A percentile compares a stretch with the other conserved stretches of the same genome.
Conservation (phyloP, 2,888 invertebrate species). For the Cancer borealis region DNA sequence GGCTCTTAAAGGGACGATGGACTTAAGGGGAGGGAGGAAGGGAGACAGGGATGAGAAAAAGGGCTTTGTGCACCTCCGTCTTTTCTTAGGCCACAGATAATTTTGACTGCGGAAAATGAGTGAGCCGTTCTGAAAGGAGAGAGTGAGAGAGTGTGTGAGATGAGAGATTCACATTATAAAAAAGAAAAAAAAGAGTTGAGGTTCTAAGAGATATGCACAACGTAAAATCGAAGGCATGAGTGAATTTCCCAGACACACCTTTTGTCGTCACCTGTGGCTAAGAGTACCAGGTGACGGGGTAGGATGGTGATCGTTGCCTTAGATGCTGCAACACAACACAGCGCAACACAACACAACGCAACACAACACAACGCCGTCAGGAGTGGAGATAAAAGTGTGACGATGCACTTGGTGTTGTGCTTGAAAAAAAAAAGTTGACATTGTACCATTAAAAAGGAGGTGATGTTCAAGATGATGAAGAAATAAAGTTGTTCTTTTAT, state of each 20-base stretch:
- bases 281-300: background rate
- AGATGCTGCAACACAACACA: background rate
- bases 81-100: constrained; percentile 3
- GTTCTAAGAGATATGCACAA: background rate
- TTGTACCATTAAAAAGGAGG: background rate
- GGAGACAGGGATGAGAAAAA: background rate
- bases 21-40: background rate
- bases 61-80: background rate
- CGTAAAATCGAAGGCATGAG: constrained; percentile 1
- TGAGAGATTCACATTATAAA: constrained; percentile 38
- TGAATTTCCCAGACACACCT: background rate
- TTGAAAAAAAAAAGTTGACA: too few species aligned
- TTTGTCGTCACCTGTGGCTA: background rate
- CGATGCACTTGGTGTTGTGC: too few species aligned
- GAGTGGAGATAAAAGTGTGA: too few species aligned
- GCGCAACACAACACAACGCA: too few species aligned
- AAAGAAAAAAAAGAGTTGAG: background rate
- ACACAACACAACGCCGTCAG: too few species aligned
- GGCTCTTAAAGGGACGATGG: constrained; percentile 41
- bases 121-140: constrained; percentile 17
- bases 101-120: constrained; percentile 14
- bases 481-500: background rate
- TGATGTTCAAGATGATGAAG: background rate
- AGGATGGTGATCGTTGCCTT: background rate
- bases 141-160: constrained; percentile 50